Evolutionary conservation across 2,113 vertebrate genomes (phyloP).

Genomic region (Sinocyclocheilus grahami): DNA sequence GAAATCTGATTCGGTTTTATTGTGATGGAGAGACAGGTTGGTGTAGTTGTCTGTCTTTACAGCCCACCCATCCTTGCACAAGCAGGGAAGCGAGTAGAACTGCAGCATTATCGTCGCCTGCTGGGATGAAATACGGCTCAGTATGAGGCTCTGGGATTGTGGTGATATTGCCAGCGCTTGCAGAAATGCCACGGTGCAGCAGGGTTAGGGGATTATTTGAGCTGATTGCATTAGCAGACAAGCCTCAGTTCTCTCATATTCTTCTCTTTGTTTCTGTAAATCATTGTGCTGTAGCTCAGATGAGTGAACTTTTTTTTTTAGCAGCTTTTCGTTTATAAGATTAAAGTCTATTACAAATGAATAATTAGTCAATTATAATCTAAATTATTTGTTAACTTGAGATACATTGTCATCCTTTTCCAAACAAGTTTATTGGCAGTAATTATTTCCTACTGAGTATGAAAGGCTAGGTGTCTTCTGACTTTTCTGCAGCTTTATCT

Average conservation of each 20-base stretch:
- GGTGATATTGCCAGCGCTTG: conserved; percentile 47
- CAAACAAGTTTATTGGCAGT: not conserved
- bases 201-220: conserved; percentile 54
- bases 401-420: not conserved
- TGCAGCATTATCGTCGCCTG: not conserved
- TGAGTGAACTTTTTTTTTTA: not conserved
- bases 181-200: conserved; percentile 49
- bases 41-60: not conserved
- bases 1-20: not conserved
- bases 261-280: conserved; percentile 9
- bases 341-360: too few relatives aligned
- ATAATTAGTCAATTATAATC: not conserved
- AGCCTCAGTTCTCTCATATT: not conserved
- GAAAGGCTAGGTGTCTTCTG: conserved; percentile 48
- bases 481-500: conserved; percentile 32
- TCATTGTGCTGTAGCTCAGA: not conserved
- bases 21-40: not conserved
- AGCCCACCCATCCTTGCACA: not conserved
- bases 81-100: not conserved
- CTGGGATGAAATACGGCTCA: conserved; percentile 20
- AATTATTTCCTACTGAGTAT: conserved; percentile 11
- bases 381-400: not conserved
- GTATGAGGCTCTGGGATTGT: not conserved
- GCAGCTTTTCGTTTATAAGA: not conserved
- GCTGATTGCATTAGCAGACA: conserved; percentile 67